phyloP scores from a whole-genome alignment of 2,797 vertebrate species.

The Diglossa cyanea region DNA sequence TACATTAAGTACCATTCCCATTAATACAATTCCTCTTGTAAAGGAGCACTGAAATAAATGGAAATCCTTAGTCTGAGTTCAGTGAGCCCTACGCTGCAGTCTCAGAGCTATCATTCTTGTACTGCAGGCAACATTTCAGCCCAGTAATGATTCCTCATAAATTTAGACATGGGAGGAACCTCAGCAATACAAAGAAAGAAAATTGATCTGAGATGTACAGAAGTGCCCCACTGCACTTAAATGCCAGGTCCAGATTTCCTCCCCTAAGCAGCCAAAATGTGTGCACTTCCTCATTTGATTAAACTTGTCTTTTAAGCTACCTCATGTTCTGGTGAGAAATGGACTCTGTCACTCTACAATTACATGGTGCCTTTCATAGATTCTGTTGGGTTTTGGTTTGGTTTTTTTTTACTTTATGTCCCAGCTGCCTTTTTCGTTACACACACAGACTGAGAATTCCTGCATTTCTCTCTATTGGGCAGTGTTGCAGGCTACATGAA shows the following conservation, averaged over 20 bases:
- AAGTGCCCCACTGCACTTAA: background rate
- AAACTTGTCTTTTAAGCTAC: background rate
- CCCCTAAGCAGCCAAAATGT: background rate
- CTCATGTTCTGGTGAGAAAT: background rate
- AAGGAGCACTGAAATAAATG: background rate
- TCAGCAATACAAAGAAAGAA: background rate
- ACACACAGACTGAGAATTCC: background rate
- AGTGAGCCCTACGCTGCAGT: background rate
- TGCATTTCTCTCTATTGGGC: background rate
- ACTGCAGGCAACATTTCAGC: background rate
- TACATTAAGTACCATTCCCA: background rate
- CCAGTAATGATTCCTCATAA: background rate
- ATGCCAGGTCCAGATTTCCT: background rate
- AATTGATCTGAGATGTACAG: background rate
- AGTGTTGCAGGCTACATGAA: background rate
- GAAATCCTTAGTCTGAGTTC: background rate
- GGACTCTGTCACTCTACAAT: background rate
- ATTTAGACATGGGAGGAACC: background rate
- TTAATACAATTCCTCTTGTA: accelerated
- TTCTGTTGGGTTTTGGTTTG: background rate
- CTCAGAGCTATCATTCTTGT: background rate
- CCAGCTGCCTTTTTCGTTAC: background rate
- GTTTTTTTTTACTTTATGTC: accelerated
- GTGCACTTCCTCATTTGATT: background rate
- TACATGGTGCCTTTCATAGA: background rate